A percentile compares a stretch with the other conserved stretches of the same genome.
phyloP scores from a whole-genome alignment of 2,888 invertebrate species.

The Coelinius sp. region DNA sequence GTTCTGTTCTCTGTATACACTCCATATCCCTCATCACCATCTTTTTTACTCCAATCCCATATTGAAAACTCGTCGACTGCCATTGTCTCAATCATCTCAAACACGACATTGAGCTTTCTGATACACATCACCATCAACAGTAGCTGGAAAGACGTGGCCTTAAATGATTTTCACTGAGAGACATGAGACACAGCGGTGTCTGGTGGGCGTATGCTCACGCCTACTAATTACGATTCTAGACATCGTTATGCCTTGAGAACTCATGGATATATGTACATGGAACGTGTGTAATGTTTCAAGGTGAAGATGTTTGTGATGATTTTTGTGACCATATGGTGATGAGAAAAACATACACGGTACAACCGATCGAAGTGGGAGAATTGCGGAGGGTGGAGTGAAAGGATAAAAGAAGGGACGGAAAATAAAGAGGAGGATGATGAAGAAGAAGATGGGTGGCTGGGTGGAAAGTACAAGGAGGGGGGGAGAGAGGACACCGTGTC shows the following conservation, averaged over 20 bases:
- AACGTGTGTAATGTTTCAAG: neutral
- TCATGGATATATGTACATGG: neutral
- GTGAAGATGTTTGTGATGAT: conserved; percentile 26
- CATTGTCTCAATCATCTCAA: neutral
- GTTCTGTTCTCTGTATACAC: neutral
- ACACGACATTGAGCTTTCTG: neutral
- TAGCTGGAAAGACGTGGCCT: conserved; percentile 43
- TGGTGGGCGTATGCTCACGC: conserved; percentile 68
- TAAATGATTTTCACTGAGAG: conserved; percentile 55
- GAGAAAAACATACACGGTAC: conserved; percentile 66
- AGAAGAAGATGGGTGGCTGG: conserved; percentile 6
- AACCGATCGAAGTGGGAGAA: conserved; percentile 63
- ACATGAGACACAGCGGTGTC: conserved; percentile 57
- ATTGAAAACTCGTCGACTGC: neutral
- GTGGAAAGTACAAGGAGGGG: conserved; percentile 36
- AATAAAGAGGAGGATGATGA: conserved; percentile 10
- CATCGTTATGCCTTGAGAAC: conserved; percentile 57
- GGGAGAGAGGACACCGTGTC: conserved; percentile 38
- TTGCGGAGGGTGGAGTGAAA: conserved; percentile 25
- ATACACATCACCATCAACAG: conserved; percentile 28
- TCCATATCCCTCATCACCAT: neutral
- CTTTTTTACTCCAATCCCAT: neutral
- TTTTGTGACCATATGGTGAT: conserved; percentile 49
- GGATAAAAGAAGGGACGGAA: conserved; percentile 8
- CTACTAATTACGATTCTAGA: conserved; percentile 70